These are phyloP conservation scores for Synaphobranchus kaupii DNA, from an alignment of 2,797 vertebrate genomes.

Conservation along the genomic window DNA sequence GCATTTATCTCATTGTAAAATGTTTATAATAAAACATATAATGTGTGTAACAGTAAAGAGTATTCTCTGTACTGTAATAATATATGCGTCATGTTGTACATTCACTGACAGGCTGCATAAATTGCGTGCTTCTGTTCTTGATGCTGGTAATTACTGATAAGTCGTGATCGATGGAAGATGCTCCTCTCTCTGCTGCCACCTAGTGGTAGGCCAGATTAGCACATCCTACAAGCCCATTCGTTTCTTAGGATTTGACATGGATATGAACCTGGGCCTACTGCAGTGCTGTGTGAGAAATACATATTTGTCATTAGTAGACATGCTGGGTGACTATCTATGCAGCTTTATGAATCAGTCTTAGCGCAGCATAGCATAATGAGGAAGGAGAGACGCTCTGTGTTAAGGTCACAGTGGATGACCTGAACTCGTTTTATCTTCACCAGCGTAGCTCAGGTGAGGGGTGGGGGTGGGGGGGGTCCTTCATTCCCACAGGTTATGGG, in stretches of 20 bases:
- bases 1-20: neutral
- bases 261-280: neutral
- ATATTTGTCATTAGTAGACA: neutral
- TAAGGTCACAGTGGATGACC: neutral
- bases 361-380: neutral
- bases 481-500: conserved; percentile 8
- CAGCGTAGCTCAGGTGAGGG: neutral
- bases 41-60: neutral
- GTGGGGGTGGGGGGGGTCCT: neutral
- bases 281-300: neutral
- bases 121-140: neutral
- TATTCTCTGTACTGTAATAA: conserved; percentile 11
- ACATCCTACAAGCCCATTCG: neutral
- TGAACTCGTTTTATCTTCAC: neutral
- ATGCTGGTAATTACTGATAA: neutral
- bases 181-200: conserved; percentile 39
- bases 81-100: neutral
- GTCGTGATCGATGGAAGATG: neutral
- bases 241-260: neutral
- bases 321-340: neutral
- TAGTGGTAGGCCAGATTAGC: conserved; percentile 26
- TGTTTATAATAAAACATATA: neutral
- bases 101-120: neutral
- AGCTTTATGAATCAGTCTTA: neutral
- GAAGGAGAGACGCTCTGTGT: neutral